Conservation (phyloP, 1,140 invertebrate genomes). For the Acromyrmex echinatior region DNA sequence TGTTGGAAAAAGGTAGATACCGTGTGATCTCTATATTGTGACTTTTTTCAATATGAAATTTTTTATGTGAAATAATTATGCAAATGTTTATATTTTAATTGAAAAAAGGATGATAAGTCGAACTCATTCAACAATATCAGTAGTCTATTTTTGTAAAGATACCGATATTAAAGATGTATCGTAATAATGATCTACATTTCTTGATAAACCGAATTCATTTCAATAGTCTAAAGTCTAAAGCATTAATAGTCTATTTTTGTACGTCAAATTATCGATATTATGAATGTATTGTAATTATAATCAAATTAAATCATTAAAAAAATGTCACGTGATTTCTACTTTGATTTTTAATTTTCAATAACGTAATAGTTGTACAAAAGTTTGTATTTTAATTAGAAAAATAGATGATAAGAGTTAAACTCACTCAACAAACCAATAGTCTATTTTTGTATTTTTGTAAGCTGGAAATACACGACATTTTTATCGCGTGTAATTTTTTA, state of each 20-base stretch:
- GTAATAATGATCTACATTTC: neutral
- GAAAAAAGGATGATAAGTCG: neutral
- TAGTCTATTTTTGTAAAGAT: neutral
- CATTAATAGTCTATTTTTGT: no score
- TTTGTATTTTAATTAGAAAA: slow-evolving; percentile 8
- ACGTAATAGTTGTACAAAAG: neutral
- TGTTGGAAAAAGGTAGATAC: neutral
- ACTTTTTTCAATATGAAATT: no score
- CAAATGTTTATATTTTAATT: neutral
- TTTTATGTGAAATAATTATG: no score
- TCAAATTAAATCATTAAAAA: neutral
- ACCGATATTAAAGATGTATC: neutral
- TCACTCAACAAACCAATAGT: neutral
- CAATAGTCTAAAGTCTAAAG: no score
- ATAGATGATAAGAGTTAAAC: no score
- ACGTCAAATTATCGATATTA: no score
- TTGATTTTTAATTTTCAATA: neutral
- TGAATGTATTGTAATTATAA: no score
- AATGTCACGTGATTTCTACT: neutral
- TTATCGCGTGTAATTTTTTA: slow-evolving; percentile 2
- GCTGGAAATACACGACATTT: neutral
- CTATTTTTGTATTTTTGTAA: neutral
- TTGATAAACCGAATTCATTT: no score
- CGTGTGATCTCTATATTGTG: neutral
- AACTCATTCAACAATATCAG: neutral